These are phyloP conservation scores for Oryzias melastigma DNA, from an alignment of 2,113 vertebrate species.

Conservation along the genomic window DNA sequence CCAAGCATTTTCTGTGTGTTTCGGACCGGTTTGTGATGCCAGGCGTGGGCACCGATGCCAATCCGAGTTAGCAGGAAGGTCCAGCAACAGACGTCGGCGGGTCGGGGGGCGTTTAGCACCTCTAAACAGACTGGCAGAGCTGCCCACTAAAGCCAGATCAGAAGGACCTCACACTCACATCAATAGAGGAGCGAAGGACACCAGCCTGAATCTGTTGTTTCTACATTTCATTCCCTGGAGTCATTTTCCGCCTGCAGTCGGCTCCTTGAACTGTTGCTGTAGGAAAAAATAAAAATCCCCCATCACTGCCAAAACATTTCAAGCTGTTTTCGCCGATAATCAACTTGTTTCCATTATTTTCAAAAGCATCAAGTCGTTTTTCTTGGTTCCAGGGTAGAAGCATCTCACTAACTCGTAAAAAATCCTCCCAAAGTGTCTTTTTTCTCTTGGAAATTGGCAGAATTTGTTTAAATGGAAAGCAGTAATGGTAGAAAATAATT, in stretches of 20 bases:
- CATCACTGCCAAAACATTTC: not conserved
- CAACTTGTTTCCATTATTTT: conserved; percentile 3
- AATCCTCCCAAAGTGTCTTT: not conserved
- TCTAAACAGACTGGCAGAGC: conserved; percentile 61
- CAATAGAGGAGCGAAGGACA: conserved; percentile 17
- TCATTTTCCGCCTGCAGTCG: too few relatives aligned
- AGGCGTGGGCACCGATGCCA: conserved; percentile 44
- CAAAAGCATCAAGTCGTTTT: conserved; percentile 8
- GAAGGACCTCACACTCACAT: conserved; percentile 54
- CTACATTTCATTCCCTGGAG: conserved; percentile 4
- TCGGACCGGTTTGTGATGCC: conserved; percentile 41
- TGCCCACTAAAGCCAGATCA: conserved; percentile 59
- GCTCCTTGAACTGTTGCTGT: too few relatives aligned
- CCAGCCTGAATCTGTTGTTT: conserved; percentile 23
- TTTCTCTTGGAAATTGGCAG: conserved; percentile 5
- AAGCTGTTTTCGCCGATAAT: conserved; percentile 10
- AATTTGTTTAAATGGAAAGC: not conserved
- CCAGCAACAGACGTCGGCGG: conserved; percentile 66
- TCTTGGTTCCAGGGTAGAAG: not conserved
- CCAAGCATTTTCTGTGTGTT: conserved; percentile 36
- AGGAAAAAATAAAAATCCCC: too few relatives aligned
- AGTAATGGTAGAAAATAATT: not conserved
- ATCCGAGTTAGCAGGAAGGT: conserved; percentile 48
- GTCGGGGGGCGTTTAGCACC: conserved; percentile 72
- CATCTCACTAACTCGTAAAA: not conserved